Base-by-base conservation (phyloP, 2,888 invertebrate species). In the Magallana nippona region DNA sequence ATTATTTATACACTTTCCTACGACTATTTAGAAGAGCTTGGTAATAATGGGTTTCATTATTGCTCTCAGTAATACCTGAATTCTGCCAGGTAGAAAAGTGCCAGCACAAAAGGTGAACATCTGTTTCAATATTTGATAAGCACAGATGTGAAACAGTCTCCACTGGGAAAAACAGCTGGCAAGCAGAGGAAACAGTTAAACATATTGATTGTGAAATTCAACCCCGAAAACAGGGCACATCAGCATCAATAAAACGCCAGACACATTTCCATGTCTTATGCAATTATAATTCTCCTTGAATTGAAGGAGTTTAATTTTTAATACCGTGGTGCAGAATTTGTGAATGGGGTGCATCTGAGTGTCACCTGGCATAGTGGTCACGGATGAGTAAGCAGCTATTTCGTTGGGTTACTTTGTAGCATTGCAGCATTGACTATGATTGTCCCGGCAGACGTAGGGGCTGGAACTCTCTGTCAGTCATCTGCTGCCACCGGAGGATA, bases 91-190 rank as follows among this genome's bases (percentile, higher is more conserved):
- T 15, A 27, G 71, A 32, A 22, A 32, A 22, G 27, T 19, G 8
- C 15, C 71, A 15, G 60, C 8, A 44, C 44, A 44, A 71, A 71
- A 71, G 71, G 71, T 71, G 71, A 71, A 71, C 71, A 71, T 22
- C 71, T 71, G 71, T 71, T 71, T 71, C 71, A 71, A 71, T 22
- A 71, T 71, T 71, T 71, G 71, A 71, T 71, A 10, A 71, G 71
- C 71, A 71, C 71, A 71, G 71, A 71, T 71, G 71, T 71, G 71
- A 71, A 27, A 71, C 71, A 71, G 71, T 71, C 71, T 71, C 71
- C 63, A 32, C 27, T 15, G 27, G 32, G 27, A 27, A 22, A 27
- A 17, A 71, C 71, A 71, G 71, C 71, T 71, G 71, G 71, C 32
- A 32, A 71, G 22, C 13, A 71, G 22, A 22, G 27, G 27, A 27